Base-by-base conservation (phyloP, 2,797 vertebrate genomes). In the Ispidina picta region DNA sequence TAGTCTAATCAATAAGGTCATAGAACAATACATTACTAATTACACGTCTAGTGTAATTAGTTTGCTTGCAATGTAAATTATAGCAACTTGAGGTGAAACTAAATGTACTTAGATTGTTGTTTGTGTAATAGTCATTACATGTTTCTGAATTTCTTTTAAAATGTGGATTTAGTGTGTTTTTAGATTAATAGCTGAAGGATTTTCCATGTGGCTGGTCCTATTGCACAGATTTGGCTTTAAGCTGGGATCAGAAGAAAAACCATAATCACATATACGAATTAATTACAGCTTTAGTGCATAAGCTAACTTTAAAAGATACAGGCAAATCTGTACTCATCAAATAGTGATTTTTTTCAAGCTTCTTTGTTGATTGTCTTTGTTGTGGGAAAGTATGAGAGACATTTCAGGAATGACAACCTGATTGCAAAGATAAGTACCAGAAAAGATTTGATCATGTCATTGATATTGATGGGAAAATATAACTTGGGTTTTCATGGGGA, bases 331-430 rank as follows among this genome's bases (percentile, higher is more conserved):
- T 82, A 83, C 88, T 80, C 93, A 94, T 96, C 88, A 77, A 93
- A 91, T 85, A 69, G 69, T 92, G 87, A 74, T 62, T 86, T 96
- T 91, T 93, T 95, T 41, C 64, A 75, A 76, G 83, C 85, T 93
- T 56, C 96, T 94, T 95, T 95, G 92, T 93, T 91, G 89, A 93
- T 92, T 94, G 86, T 96, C 94, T 94, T 96, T 95, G 92, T 92
- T 95, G 92, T 97, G 95, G 96, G 96, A 97, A 96, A 97, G 90
- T 94, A 97, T 97, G 96, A 94, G 74, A 97, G 95, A 94, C 83
- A 96, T 96, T 96, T 95, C 96, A 96, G 93, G 96, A 97, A 97
- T 97, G 96, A 94, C 91, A 96, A 96, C 95, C 95, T 96, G 94
- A 93, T 94, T 91, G 94, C 65, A 80, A 92, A 90, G 92, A 95